Percentiles rank a stretch among this genome's conserved stretches.
Evolutionary conservation across 1,140 invertebrate genomes (phyloP).

Genomic region (Stegodyphus dumicola): DNA sequence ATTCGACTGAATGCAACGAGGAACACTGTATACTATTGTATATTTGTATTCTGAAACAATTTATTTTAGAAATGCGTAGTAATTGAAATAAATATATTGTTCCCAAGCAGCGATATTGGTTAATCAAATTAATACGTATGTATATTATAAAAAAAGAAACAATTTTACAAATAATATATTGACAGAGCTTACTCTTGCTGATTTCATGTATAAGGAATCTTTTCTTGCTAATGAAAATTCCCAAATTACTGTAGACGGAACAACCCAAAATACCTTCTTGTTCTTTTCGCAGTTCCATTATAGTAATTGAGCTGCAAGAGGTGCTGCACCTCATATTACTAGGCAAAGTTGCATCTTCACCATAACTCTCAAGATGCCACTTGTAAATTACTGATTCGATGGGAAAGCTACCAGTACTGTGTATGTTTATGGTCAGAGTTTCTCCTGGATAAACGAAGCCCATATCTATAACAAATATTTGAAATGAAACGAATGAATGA

Average conservation of each 20-base stretch:
- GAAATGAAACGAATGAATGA: too few relatives aligned
- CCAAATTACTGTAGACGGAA: background rate
- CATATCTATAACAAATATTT: background rate
- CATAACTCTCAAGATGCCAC: background rate
- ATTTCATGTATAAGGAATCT: background rate
- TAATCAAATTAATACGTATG: too few relatives aligned
- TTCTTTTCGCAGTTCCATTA: background rate
- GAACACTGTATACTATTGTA: too few relatives aligned
- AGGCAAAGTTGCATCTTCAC: background rate
- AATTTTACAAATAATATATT: too few relatives aligned
- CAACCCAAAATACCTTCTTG: constrained; percentile 7
- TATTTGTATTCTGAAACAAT: too few relatives aligned
- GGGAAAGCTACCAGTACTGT: background rate
- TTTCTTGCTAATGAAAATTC: background rate
- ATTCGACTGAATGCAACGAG: too few relatives aligned
- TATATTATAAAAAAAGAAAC: too few relatives aligned
- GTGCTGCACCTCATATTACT: background rate
- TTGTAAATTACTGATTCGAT: background rate
- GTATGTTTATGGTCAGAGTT: background rate
- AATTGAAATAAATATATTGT: too few relatives aligned
- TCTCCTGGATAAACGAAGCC: background rate
- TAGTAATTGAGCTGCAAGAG: background rate
- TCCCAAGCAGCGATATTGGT: too few relatives aligned
- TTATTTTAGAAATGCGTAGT: too few relatives aligned
- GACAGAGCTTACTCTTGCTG: background rate